Evolutionary conservation across 2,888 invertebrate species (phyloP).

Genomic region (Drosophila nr. fundita): DNA sequence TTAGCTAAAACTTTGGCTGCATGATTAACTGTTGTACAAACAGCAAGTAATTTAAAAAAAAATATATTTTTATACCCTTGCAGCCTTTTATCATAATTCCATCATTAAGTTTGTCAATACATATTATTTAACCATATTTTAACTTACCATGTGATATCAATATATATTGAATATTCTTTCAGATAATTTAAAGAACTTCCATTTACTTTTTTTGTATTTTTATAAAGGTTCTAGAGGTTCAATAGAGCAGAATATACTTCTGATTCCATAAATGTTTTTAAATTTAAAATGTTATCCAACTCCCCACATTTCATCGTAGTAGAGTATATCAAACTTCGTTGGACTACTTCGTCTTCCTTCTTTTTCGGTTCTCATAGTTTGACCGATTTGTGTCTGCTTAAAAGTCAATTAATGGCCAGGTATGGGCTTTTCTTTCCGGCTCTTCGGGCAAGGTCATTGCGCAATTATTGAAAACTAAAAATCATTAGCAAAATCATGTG

Average conservation of each 20-base stretch:
- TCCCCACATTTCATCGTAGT: not conserved
- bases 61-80: conserved; percentile 26
- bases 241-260: not conserved
- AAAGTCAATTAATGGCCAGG: conserved; percentile 67
- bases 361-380: conserved; percentile 26
- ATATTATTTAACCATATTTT: not conserved
- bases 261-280: not conserved
- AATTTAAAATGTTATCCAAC: not conserved
- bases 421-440: conserved; percentile 63
- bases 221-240: not conserved
- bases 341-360: not conserved
- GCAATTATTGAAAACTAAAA: conserved; percentile 54
- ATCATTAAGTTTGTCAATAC: conserved; percentile 14
- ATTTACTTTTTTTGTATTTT: too few species aligned
- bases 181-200: not conserved
- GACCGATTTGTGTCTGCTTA: conserved; percentile 58
- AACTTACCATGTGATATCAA: not conserved
- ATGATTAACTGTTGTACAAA: conserved; percentile 61
- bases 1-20: conserved; percentile 25
- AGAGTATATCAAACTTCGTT: conserved; percentile 15
- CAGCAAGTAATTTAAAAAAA: conserved; percentile 23
- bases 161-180: not conserved
- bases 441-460: conserved; percentile 61
- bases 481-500: conserved; percentile 26
- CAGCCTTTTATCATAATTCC: conserved; percentile 14